Conservation (phyloP, 2,113 vertebrate genomes). For the Ornithorhynchus anatinus region DNA sequence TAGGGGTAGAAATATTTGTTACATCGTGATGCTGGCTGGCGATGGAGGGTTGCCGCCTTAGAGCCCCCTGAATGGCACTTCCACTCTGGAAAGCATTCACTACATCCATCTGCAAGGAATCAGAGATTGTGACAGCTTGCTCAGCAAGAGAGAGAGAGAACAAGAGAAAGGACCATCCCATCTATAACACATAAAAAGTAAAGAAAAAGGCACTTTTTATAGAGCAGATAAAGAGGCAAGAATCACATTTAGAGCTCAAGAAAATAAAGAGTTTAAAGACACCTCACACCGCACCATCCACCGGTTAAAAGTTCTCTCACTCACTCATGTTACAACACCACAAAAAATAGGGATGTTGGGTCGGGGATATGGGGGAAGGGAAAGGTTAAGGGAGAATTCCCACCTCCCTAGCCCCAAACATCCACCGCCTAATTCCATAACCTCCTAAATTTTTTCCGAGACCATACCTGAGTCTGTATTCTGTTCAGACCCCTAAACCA, state of each 20-base stretch:
- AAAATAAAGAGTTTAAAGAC: constrained; percentile 53
- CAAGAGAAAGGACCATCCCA: constrained; percentile 85
- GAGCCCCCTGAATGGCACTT: constrained; percentile 99
- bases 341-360: constrained; percentile 32
- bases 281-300: constrained; percentile 56
- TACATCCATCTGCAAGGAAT: constrained; percentile 99
- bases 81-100: constrained; percentile 99
- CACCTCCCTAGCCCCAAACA: constrained; percentile 36
- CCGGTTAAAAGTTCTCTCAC: constrained; percentile 58
- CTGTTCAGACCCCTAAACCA: constrained; percentile 99
- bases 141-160: constrained; percentile 86
- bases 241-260: constrained; percentile 72
- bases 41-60: constrained; percentile 99
- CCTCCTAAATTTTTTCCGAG: constrained; percentile 68
- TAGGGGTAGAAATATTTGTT: constrained; percentile 99
- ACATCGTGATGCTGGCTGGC: constrained; percentile 99
- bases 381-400: constrained; percentile 20
- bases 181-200: constrained; percentile 79
- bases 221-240: constrained; percentile 71
- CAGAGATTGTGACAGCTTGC: constrained; percentile 98
- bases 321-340: constrained; percentile 44
- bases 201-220: constrained; percentile 81
- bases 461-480: constrained; percentile 98
- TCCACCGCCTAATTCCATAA: constrained; percentile 27
- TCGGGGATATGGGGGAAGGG: constrained; percentile 46